A percentile compares a stretch with the other conserved stretches of the same genome.
phyloP scores from a whole-genome alignment of 2,113 vertebrate genomes.

The Sylvietta virens region DNA sequence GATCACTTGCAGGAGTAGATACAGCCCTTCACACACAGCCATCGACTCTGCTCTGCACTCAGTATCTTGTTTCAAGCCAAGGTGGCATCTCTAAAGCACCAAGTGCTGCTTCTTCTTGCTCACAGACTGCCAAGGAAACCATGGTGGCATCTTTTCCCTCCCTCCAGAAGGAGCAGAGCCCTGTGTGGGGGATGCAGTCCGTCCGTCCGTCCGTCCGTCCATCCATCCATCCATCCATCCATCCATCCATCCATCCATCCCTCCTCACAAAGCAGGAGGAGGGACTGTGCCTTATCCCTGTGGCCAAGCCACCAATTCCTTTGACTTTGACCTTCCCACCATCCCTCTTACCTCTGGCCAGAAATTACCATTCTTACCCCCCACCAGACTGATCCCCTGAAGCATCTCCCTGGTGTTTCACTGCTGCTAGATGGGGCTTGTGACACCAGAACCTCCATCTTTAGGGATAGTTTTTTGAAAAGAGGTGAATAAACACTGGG shows the following conservation, averaged over 20 bases:
- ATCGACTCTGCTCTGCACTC: not conserved
- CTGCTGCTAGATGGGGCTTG: not conserved
- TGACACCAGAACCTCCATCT: not conserved
- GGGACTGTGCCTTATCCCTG: not conserved
- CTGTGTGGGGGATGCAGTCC: fast-evolving
- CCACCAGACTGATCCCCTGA: not conserved
- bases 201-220: not conserved
- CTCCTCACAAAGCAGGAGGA: not conserved
- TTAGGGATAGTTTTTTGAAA: not conserved
- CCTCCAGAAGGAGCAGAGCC: not conserved
- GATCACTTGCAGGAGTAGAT: not conserved
- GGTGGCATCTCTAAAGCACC: not conserved
- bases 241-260: not conserved
- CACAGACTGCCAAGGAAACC: not conserved
- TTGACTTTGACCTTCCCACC: not conserved
- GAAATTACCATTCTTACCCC: not conserved
- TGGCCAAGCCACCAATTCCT: not conserved
- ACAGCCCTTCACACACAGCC: not conserved
- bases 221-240: not conserved
- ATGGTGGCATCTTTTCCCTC: not conserved
- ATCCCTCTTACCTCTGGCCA: not conserved
- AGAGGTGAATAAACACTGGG: not conserved
- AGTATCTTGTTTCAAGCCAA: not conserved
- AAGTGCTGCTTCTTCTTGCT: not conserved
- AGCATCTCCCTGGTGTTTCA: not conserved